These are phyloP conservation scores for Orchesella flavescens DNA, from an alignment of 2,888 invertebrate species.

Conservation along the genomic window DNA sequence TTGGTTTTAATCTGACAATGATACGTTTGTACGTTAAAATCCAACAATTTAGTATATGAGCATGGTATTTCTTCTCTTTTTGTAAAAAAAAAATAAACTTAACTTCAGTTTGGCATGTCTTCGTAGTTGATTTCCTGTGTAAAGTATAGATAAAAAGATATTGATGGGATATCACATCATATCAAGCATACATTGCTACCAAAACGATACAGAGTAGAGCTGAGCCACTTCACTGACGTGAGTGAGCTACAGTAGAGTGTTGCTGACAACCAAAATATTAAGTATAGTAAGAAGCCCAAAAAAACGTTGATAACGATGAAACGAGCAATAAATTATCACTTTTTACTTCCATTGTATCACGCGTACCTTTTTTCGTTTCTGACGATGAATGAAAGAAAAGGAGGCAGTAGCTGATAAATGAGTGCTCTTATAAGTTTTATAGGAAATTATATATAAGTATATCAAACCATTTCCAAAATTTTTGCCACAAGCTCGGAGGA, in stretches of 20 bases:
- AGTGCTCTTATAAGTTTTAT: neutral
- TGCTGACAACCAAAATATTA: neutral
- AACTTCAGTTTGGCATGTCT: conserved; percentile 8
- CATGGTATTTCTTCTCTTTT: neutral
- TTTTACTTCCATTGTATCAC: conserved; percentile 2
- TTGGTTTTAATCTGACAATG: too few species aligned
- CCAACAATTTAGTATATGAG: too few species aligned
- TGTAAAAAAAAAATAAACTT: conserved; percentile 2
- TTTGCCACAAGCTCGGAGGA: too few species aligned
- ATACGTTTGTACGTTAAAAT: too few species aligned
- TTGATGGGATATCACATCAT: conserved; percentile 1
- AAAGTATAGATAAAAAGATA: conserved; percentile 5
- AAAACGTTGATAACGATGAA: conserved; percentile 15
- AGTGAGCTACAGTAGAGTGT: neutral
- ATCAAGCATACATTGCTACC: neutral
- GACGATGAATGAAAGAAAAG: neutral
- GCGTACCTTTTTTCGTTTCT: neutral
- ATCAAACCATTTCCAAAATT: too few species aligned
- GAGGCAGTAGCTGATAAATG: neutral
- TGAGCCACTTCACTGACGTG: neutral
- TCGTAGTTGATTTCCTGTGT: conserved; percentile 16
- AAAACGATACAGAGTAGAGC: too few species aligned
- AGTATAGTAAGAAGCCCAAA: neutral
- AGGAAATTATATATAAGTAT: too few species aligned
- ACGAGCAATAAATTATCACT: conserved; percentile 32